phyloP scores from a whole-genome alignment of 1,140 invertebrate species.

The Lordiphosa clarofinis region DNA sequence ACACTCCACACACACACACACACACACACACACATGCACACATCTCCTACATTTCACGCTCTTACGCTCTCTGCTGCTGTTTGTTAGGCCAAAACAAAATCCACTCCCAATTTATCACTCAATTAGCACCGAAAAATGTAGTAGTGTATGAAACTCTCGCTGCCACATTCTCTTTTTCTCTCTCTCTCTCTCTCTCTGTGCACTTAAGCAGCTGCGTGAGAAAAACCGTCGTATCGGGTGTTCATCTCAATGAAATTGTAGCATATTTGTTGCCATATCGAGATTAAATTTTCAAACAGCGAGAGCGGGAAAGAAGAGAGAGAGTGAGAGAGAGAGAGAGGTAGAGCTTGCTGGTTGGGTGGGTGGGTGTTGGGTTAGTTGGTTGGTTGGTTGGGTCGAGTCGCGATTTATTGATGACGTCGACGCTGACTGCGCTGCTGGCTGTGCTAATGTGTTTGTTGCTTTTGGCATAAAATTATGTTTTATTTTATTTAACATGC shows the following conservation, averaged over 20 bases:
- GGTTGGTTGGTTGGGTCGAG: constrained; percentile 46
- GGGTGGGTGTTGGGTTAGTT: constrained; percentile 36
- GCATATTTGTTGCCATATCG: constrained; percentile 78
- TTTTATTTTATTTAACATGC: constrained; percentile 77
- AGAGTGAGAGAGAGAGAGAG: constrained; percentile 36
- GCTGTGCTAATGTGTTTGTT: constrained; percentile 75
- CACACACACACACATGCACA: constrained; percentile 18
- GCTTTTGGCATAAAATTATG: constrained; percentile 73
- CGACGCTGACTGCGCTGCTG: constrained; percentile 36
- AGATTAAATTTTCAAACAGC: constrained; percentile 74
- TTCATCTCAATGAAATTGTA: constrained; percentile 78
- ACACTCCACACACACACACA: constrained; percentile 25
- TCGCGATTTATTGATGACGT: constrained; percentile 75
- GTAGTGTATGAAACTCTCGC: constrained; percentile 72
- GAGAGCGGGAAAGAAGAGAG: constrained; percentile 57
- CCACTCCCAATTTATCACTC: constrained; percentile 79
- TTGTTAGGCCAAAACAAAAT: constrained; percentile 38
- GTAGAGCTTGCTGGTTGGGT: constrained; percentile 31
- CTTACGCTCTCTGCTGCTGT: constrained; percentile 37
- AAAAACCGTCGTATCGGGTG: constrained; percentile 75
- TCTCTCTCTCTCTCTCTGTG: constrained; percentile 17
- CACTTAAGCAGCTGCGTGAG: constrained; percentile 62
- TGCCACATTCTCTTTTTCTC: constrained; percentile 14
- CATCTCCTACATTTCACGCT: constrained; percentile 50
- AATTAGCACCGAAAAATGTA: constrained; percentile 79